Evolutionary conservation across 2,797 vertebrate species (phyloP), one percentile per base, ranked within the genome.

Genomic region (Steatocranus sp.): DNA sequence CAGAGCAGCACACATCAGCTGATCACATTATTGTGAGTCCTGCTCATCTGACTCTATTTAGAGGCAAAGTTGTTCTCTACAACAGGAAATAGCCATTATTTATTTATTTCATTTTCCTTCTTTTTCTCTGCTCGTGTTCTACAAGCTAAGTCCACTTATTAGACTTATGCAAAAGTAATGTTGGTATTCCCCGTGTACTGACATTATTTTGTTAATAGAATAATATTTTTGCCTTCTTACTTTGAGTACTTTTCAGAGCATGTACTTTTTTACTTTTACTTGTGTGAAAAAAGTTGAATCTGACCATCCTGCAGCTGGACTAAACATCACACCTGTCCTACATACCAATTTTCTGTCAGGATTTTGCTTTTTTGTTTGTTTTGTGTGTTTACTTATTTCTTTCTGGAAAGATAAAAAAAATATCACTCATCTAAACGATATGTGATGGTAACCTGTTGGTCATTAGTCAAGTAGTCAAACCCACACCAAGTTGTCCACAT

Each of bases 221-320:
- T 58, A 58, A 58, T 0, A 58, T 18, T 0, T 58, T 58, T 11
- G 15, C 54, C 15, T 32, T 58, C 54, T 56, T 10, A 56, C 27
- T 56, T 30, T 30, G 53, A 56, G 0, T 58, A 4, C 27, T 32
- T 58, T 58, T 58, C 54, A 58, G 27, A 58, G 54, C 54, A 3
- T 58, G 54, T 3, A 4, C 27, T 58, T 58, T 58, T 58, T 11
- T 27, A 32, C 54, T 58, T 58, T 18, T 11, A 58, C 27, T 32
- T 32, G 54, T 32, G 54, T 11, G 30, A 58, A 58, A 54, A 18
- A 18, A 11, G 34, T 38, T 66, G 12, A 43, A 17, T 25, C 53
- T 56, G 53, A 56, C 15, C 5, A 30, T 30, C 63, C 6, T 41
- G 14, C 36, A 68, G 63, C 14, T 43, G 63, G 23, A 70, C 23